phyloP scores from a whole-genome alignment of 2,888 invertebrate species.

The Dryococelus australis region DNA sequence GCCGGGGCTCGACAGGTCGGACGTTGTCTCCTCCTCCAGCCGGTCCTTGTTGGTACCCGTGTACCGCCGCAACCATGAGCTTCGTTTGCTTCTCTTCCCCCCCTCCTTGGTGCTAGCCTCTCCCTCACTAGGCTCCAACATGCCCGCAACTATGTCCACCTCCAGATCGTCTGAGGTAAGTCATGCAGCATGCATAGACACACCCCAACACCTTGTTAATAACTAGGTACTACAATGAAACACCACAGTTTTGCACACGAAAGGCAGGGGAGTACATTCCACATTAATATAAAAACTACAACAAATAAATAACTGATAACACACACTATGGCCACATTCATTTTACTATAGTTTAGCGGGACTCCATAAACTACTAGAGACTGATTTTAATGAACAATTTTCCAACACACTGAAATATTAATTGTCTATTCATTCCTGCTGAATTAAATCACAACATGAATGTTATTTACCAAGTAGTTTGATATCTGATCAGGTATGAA shows the following conservation, averaged over 20 bases:
- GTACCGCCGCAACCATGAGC: constrained; percentile 40
- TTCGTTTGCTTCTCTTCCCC: constrained; percentile 32
- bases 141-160: constrained; percentile 55
- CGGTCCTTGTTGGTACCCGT: constrained; percentile 30
- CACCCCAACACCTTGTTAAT: constrained; percentile 7
- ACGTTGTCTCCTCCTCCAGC: constrained; percentile 37
- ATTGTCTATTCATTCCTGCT: too few relatives aligned
- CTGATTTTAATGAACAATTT: too few relatives aligned
- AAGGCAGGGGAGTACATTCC: background rate
- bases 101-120: constrained; percentile 35
- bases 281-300: too few relatives aligned
- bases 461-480: too few relatives aligned
- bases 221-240: background rate
- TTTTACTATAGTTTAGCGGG: too few relatives aligned
- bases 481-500: too few relatives aligned
- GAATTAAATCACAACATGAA: too few relatives aligned
- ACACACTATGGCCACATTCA: too few relatives aligned
- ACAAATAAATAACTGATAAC: too few relatives aligned
- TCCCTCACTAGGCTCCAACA: constrained; percentile 37
- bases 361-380: too few relatives aligned
- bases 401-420: too few relatives aligned
- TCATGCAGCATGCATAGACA: constrained; percentile 44
- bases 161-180: constrained; percentile 59
- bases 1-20: constrained; percentile 20
- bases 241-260: background rate